Conservation (phyloP, 2,113 vertebrate genomes). For the Mesocricetus auratus region DNA sequence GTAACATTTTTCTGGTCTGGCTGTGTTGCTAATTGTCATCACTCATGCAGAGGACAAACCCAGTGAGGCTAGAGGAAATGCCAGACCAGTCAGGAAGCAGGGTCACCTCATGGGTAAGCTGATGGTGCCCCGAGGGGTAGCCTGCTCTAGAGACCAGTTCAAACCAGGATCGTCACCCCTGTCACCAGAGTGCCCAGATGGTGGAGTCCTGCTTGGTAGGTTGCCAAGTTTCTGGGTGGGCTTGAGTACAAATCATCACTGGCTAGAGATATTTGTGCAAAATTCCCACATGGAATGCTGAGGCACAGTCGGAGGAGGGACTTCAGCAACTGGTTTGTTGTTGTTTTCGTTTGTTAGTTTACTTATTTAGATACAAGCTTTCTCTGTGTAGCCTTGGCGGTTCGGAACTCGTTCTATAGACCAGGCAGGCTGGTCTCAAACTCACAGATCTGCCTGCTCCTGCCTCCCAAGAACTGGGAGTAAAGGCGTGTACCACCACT, state of each 20-base stretch:
- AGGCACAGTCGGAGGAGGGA: background rate
- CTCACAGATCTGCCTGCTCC: background rate
- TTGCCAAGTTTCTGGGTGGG: background rate
- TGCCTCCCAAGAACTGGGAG: background rate
- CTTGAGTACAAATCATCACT: background rate
- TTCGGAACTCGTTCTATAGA: background rate
- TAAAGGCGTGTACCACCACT: background rate
- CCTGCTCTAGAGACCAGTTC: background rate
- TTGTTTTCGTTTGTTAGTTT: background rate
- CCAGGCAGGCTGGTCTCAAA: background rate
- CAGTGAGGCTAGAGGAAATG: background rate
- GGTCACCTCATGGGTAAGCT: background rate
- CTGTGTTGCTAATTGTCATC: background rate
- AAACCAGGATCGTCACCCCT: background rate
- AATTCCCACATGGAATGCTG: background rate
- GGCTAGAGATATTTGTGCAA: background rate
- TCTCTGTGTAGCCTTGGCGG: background rate
- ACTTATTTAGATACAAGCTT: background rate
- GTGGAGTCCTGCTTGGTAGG: background rate
- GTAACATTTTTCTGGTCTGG: conserved; percentile 7
- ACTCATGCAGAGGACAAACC: too few species aligned
- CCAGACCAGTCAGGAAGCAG: background rate
- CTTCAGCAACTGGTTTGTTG: background rate
- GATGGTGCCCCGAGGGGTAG: background rate
- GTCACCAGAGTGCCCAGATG: background rate